Percentiles rank a stretch among this genome's conserved stretches.
Evolutionary conservation across 2,797 vertebrate species (phyloP).

Genomic region (Bufotes viridis): DNA sequence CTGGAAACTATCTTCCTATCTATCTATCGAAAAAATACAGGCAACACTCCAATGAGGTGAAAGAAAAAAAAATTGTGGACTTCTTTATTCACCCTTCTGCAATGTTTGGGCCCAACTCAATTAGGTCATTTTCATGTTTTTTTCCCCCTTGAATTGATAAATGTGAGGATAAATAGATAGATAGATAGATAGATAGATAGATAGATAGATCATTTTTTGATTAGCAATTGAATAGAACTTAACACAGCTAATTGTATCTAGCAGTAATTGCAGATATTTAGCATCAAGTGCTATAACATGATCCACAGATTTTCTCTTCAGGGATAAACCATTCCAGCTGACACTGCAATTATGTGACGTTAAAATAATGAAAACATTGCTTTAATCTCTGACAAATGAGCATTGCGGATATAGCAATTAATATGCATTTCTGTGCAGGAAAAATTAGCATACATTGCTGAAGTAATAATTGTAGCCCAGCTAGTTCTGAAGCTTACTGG

Average conservation of each 20-base stretch:
- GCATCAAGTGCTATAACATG: background rate
- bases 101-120: too few species aligned
- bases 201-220: background rate
- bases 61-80: too few species aligned
- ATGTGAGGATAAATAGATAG: background rate
- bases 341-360: constrained; percentile 33
- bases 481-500: background rate
- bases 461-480: constrained; percentile 26
- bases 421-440: constrained; percentile 37
- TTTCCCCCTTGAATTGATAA: too few species aligned
- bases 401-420: constrained; percentile 43
- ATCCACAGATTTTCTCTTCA: background rate
- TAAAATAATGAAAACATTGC: constrained; percentile 32
- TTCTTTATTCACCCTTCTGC: too few species aligned
- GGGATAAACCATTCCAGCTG: constrained; percentile 25
- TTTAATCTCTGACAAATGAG: constrained; percentile 47
- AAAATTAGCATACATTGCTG: constrained; percentile 20
- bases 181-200: background rate
- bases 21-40: too few species aligned
- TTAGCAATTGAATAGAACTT: background rate
- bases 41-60: too few species aligned
- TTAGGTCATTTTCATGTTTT: too few species aligned
- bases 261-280: constrained; percentile 26
- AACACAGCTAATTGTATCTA: constrained; percentile 25
- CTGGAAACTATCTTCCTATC: too few species aligned